These are phyloP conservation scores for Gallirallus australis DNA, from an alignment of 2,797 vertebrate species.

Conservation along the genomic window DNA sequence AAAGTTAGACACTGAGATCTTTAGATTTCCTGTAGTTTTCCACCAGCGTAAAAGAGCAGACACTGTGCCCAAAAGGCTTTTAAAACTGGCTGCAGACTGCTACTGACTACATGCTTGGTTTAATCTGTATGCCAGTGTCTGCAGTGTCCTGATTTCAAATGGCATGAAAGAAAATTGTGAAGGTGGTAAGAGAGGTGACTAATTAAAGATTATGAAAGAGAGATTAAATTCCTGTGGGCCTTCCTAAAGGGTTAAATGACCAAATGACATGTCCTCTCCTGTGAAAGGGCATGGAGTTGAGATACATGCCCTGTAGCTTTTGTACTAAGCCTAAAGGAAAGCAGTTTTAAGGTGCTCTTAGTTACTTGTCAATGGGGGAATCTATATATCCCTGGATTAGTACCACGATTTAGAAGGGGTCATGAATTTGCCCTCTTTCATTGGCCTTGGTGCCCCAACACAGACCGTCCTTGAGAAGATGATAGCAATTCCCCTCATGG, in stretches of 20 bases:
- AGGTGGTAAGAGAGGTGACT: conserved; percentile 24
- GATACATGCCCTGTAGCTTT: background rate
- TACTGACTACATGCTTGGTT: background rate
- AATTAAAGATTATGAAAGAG: conserved; percentile 48
- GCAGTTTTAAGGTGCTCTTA: background rate
- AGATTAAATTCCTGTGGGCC: conserved; percentile 25
- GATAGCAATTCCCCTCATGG: background rate
- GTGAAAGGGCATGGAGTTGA: background rate
- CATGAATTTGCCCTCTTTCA: background rate
- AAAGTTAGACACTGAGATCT: conserved; percentile 2
- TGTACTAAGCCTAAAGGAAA: background rate
- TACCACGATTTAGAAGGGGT: background rate
- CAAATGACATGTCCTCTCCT: background rate
- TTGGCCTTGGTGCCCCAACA: background rate
- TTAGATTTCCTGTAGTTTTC: conserved; percentile 14
- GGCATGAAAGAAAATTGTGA: background rate
- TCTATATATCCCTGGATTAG: background rate
- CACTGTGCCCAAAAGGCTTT: conserved; percentile 1
- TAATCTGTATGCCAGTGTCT: conserved; percentile 12
- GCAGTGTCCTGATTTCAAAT: conserved; percentile 12
- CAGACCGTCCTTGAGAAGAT: background rate
- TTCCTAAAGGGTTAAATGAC: conserved; percentile 12
- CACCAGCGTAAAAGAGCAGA: background rate
- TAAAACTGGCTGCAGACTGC: background rate
- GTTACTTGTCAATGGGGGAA: background rate